Evolutionary conservation across 2,113 vertebrate genomes (phyloP).

Genomic region (Oreochromis spilurus): DNA sequence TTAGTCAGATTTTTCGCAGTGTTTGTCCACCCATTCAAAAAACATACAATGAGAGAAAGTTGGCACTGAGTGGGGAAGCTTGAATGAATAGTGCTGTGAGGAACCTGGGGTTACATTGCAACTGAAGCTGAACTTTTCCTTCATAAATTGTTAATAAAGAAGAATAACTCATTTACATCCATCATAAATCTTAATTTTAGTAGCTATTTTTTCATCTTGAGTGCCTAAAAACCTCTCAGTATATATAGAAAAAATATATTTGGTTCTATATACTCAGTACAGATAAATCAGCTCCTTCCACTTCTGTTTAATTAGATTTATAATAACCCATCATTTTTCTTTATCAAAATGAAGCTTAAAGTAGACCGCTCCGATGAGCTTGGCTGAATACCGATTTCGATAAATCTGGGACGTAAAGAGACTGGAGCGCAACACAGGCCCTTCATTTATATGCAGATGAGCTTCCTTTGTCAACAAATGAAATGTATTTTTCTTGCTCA

Average conservation of each 20-base stretch:
- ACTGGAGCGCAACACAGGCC: not conserved
- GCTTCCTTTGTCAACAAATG: not conserved
- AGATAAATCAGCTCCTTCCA: not conserved
- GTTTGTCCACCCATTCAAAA: slow-evolving; percentile 64
- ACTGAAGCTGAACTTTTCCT: not conserved
- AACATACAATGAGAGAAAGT: slow-evolving; percentile 75
- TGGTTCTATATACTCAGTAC: not conserved
- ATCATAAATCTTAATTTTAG: not conserved
- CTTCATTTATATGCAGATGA: slow-evolving; percentile 35
- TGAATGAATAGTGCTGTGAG: not conserved
- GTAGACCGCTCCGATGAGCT: not conserved
- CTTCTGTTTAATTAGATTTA: not conserved
- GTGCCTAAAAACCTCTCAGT: not conserved
- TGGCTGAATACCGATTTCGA: not conserved
- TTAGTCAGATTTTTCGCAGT: not conserved
- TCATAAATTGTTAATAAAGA: not conserved
- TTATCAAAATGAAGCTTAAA: not conserved
- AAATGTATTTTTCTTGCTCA: not conserved
- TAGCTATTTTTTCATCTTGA: not conserved
- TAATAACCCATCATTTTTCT: not conserved
- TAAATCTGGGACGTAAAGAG: not conserved
- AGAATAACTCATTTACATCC: not conserved
- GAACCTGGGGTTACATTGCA: not conserved
- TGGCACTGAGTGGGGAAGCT: slow-evolving; percentile 74
- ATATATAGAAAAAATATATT: not conserved